Evolutionary conservation across 2,888 invertebrate species (phyloP).

Genomic region (Cosmia trapezina): DNA sequence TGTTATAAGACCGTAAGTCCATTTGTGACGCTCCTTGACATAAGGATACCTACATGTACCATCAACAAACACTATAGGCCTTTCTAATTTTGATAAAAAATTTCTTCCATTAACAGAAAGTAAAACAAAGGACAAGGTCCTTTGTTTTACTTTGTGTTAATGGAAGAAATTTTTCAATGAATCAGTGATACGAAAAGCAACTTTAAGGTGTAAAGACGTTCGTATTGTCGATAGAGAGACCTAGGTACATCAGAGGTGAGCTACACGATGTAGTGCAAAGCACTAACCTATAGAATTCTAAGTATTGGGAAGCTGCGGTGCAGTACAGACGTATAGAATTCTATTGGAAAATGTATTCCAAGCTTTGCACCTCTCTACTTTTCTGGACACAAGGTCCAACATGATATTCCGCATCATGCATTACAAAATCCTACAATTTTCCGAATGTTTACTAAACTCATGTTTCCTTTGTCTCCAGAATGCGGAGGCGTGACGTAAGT

Average conservation of each 20-base stretch:
- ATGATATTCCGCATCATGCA: not conserved
- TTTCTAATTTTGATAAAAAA: too few relatives aligned
- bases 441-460: slow-evolving; percentile 15
- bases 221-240: too few relatives aligned
- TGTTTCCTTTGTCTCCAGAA: slow-evolving; percentile 74
- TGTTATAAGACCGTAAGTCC: too few relatives aligned
- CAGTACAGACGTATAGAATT: not conserved
- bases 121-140: too few relatives aligned
- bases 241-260: not conserved
- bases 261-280: not conserved
- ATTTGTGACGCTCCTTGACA: not conserved
- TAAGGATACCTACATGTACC: too few relatives aligned
- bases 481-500: slow-evolving; percentile 75
- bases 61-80: too few relatives aligned
- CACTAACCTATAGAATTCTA: not conserved
- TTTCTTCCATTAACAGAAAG: too few relatives aligned
- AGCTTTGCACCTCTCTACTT: not conserved
- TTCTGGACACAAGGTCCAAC: not conserved
- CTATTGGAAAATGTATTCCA: not conserved
- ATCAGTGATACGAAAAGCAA: too few relatives aligned
- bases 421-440: not conserved
- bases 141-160: too few relatives aligned
- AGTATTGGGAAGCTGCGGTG: too few relatives aligned
- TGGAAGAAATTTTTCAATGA: too few relatives aligned
- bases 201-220: too few relatives aligned